Evolutionary conservation across 2,888 invertebrate genomes (phyloP).

Genomic region (Caenorhabditis sp.): DNA sequence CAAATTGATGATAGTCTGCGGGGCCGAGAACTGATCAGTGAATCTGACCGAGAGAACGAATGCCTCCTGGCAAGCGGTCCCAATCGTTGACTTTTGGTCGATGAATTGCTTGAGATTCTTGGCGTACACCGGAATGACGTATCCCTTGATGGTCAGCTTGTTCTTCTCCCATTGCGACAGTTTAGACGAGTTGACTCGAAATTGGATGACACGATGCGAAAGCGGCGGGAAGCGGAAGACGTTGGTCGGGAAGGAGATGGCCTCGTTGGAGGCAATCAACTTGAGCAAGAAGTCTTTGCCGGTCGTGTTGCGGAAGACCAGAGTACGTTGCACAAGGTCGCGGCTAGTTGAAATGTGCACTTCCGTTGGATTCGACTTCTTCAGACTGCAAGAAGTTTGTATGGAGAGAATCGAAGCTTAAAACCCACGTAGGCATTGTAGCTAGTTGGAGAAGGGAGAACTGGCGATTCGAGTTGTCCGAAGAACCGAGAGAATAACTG

Average conservation of each 20-base stretch:
- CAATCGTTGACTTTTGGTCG: constrained; percentile 33
- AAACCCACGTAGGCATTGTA: constrained; percentile 51
- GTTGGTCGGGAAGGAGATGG: constrained; percentile 53
- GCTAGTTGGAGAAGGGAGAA: constrained; percentile 45
- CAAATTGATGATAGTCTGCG: constrained; percentile 58
- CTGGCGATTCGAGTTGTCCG: constrained; percentile 49
- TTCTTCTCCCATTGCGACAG: constrained; percentile 37
- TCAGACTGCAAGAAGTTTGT: constrained; percentile 34
- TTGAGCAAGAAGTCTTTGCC: constrained; percentile 65
- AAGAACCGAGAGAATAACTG: constrained; percentile 38
- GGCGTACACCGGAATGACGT: constrained; percentile 56
- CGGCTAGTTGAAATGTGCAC: constrained; percentile 47
- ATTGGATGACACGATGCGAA: constrained; percentile 55
- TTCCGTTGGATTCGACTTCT: constrained; percentile 61
- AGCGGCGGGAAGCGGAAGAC: constrained; percentile 61
- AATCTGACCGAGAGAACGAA: constrained; percentile 47
- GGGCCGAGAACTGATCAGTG: constrained; percentile 57
- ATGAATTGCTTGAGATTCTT: constrained; percentile 44
- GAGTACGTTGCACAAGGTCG: constrained; percentile 59
- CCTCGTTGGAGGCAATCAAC: constrained; percentile 41
- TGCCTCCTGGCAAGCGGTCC: constrained; percentile 42
- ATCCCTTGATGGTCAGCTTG: constrained; percentile 42
- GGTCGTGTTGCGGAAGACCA: constrained; percentile 59
- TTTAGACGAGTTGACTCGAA: constrained; percentile 48
- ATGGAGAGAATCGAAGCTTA: too few species aligned